Evolutionary conservation across 2,113 vertebrate species (phyloP).

Genomic region (Ailurus styani): DNA sequence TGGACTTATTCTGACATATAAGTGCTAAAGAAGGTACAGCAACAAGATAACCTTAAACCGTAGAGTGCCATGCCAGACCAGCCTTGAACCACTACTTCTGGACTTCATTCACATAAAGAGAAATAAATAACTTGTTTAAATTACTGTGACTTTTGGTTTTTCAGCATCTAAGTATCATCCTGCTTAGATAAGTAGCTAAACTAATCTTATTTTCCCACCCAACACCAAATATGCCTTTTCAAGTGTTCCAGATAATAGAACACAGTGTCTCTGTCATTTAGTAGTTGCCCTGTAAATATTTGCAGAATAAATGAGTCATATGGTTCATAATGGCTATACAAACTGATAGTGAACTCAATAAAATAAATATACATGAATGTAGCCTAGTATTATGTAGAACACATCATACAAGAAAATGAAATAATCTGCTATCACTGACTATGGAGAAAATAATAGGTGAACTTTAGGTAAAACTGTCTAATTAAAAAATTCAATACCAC

Average conservation of each 20-base stretch:
- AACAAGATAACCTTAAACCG: not conserved
- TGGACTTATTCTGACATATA: not conserved
- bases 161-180: not conserved
- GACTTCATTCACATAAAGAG: not conserved
- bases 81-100: not conserved
- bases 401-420: not conserved
- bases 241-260: not conserved
- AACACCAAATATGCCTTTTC: not conserved
- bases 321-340: not conserved
- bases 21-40: not conserved
- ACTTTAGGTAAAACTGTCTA: not conserved
- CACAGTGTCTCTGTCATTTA: not conserved
- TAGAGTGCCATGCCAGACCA: not conserved
- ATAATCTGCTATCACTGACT: not conserved
- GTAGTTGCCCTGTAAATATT: not conserved
- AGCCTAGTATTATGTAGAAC: not conserved
- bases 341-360: not conserved
- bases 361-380: not conserved
- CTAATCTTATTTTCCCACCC: not conserved
- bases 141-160: not conserved
- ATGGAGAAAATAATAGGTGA: not conserved
- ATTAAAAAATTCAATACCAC: not conserved
- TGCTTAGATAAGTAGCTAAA: not conserved
- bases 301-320: not conserved
- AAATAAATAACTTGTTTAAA: not conserved